phyloP scores from a whole-genome alignment of 2,113 vertebrate species.

The Saccopteryx bilineata region DNA sequence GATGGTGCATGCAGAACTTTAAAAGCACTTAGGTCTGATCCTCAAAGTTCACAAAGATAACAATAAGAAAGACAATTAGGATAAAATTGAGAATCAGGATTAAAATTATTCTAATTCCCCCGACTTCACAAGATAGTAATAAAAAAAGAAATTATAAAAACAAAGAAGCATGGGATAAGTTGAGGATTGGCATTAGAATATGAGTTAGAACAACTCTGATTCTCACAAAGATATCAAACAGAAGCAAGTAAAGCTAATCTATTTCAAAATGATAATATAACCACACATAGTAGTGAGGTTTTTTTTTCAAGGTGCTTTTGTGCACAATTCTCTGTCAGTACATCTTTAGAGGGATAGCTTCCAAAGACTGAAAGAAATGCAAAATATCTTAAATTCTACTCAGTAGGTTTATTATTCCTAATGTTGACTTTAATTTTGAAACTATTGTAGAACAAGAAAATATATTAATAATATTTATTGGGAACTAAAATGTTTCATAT shows the following conservation, averaged over 20 bases:
- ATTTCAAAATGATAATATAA: conserved; percentile 37
- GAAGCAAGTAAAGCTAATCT: background rate
- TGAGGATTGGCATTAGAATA: background rate
- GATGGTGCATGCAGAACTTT: background rate
- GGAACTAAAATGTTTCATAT: background rate
- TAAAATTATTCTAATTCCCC: background rate
- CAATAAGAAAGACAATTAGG: background rate
- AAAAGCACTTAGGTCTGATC: background rate
- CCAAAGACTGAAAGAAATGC: background rate
- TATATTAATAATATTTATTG: background rate
- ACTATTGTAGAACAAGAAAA: conserved; percentile 34
- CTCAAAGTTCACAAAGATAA: background rate
- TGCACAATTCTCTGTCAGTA: background rate
- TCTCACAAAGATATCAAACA: background rate
- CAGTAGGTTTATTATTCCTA: background rate
- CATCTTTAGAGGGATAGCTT: background rate
- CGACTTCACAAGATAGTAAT: background rate
- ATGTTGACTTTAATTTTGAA: conserved; percentile 43
- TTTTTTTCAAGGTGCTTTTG: background rate
- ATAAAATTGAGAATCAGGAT: background rate
- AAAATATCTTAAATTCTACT: conserved; percentile 37
- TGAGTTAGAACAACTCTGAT: background rate
- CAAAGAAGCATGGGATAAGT: background rate
- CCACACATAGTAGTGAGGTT: background rate
- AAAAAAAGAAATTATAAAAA: background rate